Conservation (phyloP, 2,888 invertebrate species). For the Pyrrhosoma nymphula region DNA sequence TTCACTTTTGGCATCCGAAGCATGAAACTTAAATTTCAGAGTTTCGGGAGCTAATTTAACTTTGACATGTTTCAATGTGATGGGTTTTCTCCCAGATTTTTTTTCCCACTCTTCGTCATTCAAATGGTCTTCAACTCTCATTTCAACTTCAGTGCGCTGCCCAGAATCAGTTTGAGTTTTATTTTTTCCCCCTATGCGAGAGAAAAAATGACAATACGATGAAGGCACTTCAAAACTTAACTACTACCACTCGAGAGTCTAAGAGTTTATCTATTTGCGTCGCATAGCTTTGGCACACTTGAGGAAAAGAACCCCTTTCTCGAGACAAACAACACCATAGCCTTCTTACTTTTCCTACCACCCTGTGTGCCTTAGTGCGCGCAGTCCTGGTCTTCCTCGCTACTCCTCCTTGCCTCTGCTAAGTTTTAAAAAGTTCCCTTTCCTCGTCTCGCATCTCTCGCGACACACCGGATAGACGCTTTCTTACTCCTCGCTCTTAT, state of each 20-base stretch:
- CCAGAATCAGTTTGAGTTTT: neutral
- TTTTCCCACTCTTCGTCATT: neutral
- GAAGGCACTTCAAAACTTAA: neutral
- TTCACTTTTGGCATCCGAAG: neutral
- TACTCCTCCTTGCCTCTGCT: neutral
- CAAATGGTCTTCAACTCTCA: neutral
- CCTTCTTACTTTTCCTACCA: neutral
- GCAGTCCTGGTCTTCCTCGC: neutral
- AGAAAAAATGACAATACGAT: neutral
- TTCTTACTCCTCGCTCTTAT: neutral
- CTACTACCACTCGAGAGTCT: neutral
- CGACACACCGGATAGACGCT: neutral
- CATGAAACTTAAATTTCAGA: neutral
- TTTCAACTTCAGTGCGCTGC: neutral
- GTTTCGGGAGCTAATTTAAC: neutral
- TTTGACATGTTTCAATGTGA: neutral
- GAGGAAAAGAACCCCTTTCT: neutral
- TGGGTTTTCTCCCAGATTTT: neutral
- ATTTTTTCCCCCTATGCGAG: neutral
- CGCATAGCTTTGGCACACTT: neutral
- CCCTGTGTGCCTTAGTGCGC: neutral
- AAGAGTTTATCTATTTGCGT: neutral
- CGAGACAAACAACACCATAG: neutral
- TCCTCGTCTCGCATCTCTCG: neutral
- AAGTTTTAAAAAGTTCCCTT: constrained; percentile 10